Conservation (phyloP, 2,113 vertebrate genomes). For the Bubo blakistoni region DNA sequence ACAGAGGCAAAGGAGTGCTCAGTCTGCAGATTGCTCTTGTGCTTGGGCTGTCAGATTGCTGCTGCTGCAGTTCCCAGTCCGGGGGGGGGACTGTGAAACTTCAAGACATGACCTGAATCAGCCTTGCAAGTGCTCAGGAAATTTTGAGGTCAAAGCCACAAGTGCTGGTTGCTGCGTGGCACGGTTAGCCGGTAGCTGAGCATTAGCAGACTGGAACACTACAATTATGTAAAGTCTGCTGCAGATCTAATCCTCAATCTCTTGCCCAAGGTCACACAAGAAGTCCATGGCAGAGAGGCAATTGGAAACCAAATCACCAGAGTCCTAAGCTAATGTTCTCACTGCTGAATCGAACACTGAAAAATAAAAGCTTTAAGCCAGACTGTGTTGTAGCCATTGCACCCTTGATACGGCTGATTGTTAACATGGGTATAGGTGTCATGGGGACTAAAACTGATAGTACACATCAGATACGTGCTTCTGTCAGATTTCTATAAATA, state of each 20-base stretch:
- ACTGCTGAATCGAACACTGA: not conserved
- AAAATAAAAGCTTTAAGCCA: not conserved
- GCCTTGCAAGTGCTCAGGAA: not conserved
- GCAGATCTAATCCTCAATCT: not conserved
- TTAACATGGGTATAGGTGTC: not conserved
- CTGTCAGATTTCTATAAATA: constrained; percentile 37
- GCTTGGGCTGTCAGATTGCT: not conserved
- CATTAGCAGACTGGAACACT: not conserved
- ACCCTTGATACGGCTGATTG: not conserved
- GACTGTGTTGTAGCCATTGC: not conserved
- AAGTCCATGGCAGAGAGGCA: not conserved
- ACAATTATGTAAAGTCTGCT: not conserved
- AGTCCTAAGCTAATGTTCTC: not conserved
- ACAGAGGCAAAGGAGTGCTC: not conserved
- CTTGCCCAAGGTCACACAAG: constrained; percentile 32
- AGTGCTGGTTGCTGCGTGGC: not conserved
- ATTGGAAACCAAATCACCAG: not conserved
- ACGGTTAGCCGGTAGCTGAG: not conserved
- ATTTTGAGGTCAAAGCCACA: constrained; percentile 8
- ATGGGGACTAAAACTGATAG: not conserved
- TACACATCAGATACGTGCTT: not conserved
- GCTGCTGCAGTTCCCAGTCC: not conserved
- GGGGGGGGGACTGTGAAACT: not conserved
- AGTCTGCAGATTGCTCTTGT: not conserved
- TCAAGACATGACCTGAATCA: not conserved